These are phyloP conservation scores for Wiebesia pumilae DNA, from an alignment of 1,140 invertebrate genomes.

Conservation along the genomic window DNA sequence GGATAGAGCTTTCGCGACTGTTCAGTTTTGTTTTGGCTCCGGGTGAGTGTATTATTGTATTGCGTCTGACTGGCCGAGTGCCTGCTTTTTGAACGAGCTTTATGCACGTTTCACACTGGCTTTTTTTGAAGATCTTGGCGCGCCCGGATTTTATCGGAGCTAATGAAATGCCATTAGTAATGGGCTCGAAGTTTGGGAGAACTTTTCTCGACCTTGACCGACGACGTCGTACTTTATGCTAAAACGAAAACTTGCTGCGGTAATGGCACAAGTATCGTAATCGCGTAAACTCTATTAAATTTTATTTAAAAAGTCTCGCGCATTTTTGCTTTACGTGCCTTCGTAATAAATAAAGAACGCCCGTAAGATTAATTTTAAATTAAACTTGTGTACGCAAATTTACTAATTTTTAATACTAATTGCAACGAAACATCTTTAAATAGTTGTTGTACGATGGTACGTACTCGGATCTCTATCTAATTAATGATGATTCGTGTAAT, in stretches of 20 bases:
- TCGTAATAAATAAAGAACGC: too few relatives aligned
- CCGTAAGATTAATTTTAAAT: too few relatives aligned
- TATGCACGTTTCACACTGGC: conserved; percentile 28
- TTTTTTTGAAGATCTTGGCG: background rate
- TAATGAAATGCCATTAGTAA: background rate
- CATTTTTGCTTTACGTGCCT: too few relatives aligned
- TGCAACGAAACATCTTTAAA: too few relatives aligned
- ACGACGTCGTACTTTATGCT: background rate
- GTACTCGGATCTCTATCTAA: too few relatives aligned
- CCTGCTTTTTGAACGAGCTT: conserved; percentile 24
- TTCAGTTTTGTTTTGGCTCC: conserved; percentile 39
- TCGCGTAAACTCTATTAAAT: background rate
- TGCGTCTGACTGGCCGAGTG: conserved; percentile 20
- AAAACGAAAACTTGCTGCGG: background rate
- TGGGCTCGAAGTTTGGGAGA: background rate
- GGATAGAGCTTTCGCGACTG: background rate
- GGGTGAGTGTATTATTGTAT: background rate
- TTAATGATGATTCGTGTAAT: too few relatives aligned
- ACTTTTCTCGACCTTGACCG: background rate
- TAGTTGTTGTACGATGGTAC: too few relatives aligned
- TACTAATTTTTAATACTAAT: too few relatives aligned
- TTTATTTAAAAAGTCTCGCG: background rate
- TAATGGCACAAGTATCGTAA: background rate
- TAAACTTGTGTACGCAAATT: too few relatives aligned
- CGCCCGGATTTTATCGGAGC: conserved; percentile 3